Evolutionary conservation across 1,140 invertebrate species (phyloP).

Genomic region (Fopius arisanus): DNA sequence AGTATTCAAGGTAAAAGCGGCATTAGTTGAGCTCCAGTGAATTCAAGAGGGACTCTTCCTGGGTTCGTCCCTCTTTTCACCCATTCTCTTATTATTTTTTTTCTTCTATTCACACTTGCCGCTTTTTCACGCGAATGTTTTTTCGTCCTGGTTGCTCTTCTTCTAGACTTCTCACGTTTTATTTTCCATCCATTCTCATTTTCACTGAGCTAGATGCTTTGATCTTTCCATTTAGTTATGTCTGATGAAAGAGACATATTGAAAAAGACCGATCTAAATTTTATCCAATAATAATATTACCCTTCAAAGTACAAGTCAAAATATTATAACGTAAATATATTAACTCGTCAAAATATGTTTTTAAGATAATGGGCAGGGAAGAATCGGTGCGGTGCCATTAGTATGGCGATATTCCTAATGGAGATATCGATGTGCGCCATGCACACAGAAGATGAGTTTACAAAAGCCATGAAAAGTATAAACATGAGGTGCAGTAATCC

Average conservation of each 20-base stretch:
- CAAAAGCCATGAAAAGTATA: background rate
- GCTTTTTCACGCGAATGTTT: background rate
- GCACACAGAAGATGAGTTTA: background rate
- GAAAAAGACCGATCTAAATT: no score
- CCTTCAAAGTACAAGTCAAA: no score
- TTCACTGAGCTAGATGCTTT: background rate
- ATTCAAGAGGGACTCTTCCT: background rate
- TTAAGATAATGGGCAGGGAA: no score
- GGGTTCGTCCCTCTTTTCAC: background rate
- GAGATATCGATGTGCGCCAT: background rate
- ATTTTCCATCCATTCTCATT: background rate
- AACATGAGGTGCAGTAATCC: background rate
- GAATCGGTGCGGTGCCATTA: no score
- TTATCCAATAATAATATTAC: no score
- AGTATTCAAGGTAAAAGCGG: background rate
- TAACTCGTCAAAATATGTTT: no score
- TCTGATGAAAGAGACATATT: background rate
- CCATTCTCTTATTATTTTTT: background rate
- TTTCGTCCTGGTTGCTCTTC: background rate
- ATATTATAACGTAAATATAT: no score
- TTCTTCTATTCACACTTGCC: background rate
- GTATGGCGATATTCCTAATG: background rate
- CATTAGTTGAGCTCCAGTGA: background rate
- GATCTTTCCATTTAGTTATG: background rate
- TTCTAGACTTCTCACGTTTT: background rate